These are phyloP conservation scores for Gambusia holbrooki DNA, from an alignment of 2,113 vertebrate genomes.

Conservation along the genomic window DNA sequence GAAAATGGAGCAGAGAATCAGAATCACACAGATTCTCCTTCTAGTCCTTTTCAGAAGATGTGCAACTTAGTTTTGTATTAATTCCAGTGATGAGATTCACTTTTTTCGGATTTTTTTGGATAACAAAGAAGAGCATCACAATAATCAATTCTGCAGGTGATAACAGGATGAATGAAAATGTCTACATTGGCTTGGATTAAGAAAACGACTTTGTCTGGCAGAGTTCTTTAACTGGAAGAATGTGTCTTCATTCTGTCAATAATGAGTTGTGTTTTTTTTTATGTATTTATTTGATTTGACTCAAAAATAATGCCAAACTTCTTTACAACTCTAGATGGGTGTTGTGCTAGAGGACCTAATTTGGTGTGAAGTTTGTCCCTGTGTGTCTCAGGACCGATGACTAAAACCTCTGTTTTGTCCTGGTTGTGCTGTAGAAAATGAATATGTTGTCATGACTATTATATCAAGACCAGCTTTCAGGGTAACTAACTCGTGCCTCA, in stretches of 20 bases:
- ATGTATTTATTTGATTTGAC: too few relatives aligned
- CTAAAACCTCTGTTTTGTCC: conserved; percentile 2
- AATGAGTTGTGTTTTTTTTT: neutral
- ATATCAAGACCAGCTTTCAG: neutral
- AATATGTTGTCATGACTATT: neutral
- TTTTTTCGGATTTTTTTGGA: neutral
- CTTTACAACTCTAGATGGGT: neutral
- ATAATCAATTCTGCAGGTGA: neutral
- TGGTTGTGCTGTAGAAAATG: neutral
- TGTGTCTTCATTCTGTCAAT: neutral
- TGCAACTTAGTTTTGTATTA: neutral
- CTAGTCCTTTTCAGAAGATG: neutral
- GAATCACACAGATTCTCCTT: neutral
- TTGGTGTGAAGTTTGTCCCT: neutral
- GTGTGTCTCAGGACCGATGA: neutral
- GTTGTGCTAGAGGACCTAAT: neutral
- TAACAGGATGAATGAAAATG: neutral
- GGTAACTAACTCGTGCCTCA: neutral
- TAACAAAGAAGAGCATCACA: neutral
- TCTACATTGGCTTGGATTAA: neutral
- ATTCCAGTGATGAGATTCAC: neutral
- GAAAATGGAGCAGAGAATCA: neutral
- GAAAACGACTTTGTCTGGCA: neutral
- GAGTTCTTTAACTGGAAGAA: too few relatives aligned
- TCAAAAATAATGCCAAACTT: too few relatives aligned